Base-by-base conservation (phyloP, 2,113 vertebrate species). In the Equus przewalskii region DNA sequence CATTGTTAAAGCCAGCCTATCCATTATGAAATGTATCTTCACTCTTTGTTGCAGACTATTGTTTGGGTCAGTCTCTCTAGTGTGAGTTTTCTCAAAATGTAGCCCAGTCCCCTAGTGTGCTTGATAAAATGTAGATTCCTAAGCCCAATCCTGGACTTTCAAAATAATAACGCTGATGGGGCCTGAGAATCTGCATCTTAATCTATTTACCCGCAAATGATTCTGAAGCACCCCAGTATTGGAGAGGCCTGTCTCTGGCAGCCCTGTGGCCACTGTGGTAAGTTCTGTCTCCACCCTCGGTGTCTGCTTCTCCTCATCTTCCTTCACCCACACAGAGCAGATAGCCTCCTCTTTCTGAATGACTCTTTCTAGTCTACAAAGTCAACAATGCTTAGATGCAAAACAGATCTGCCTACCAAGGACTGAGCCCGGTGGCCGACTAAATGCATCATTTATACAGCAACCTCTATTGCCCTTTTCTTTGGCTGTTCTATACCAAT, bases 81-180 rank as follows among this genome's bases (percentile, higher is more conserved):
- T 75, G n/a, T 69, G 41, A 6, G 30, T 82, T 83, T 82, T 90
- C 88, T 89, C 46, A 83, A 84, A 82, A 69, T 70, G 58, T 54
- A 88, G 12, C 72, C 64, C 16, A 78, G 8, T 72, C 30, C 28
- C 4, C 26, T 67, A 62, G 18, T 6, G 7, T 86, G 33, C 15
- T 90, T 87, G 33, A 87, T 60, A 93, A 54, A 94, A 87, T 94
- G n/a, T 21, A 78, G 28, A 73, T 90, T 26, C 51, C 44, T 79
- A 19, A 62, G 11, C n/a, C 46, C 21, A 51, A 44, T 89, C 41
- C 22, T 92, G 15, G 12, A 33, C 89, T 36, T 96, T 92, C 64
- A 84, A 72, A 92, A 54, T 82, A 83, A 46, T 73, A 44, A n/a
- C 24, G 26, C 12, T 80, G 46, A 26, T 54, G 10, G 7, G 44